A percentile compares a stretch with the other conserved stretches of the same genome.
phyloP scores from a whole-genome alignment of 2,113 vertebrate species.

The Falco punctatus region DNA sequence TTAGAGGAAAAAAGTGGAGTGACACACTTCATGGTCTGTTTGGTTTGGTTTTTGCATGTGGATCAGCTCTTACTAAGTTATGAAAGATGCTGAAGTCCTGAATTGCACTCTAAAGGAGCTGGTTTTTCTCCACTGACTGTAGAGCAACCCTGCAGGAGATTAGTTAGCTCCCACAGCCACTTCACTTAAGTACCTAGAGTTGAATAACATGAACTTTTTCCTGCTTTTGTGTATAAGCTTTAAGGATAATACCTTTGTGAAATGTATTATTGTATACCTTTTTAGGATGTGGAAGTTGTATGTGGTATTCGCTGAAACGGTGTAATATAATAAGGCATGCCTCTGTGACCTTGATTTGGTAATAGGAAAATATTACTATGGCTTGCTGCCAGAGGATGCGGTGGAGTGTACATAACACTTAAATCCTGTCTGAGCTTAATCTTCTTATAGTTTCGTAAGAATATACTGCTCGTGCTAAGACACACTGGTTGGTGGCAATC shows the following conservation, averaged over 20 bases:
- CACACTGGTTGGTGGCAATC: background rate
- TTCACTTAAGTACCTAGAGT: background rate
- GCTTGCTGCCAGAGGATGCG: constrained; percentile 41
- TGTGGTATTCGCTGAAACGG: background rate
- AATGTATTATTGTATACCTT: background rate
- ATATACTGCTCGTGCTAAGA: background rate
- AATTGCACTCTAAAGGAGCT: background rate
- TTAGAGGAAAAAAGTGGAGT: background rate
- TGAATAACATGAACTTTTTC: background rate
- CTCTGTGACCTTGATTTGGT: constrained; percentile 62
- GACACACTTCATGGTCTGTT: background rate
- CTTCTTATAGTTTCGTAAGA: constrained; percentile 51
- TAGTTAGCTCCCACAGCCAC: background rate
- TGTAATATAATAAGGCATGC: background rate
- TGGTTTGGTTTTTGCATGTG: background rate
- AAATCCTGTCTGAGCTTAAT: constrained; percentile 72
- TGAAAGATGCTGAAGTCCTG: constrained; percentile 2
- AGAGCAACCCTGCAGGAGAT: constrained; percentile 3
- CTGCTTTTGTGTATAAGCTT: background rate
- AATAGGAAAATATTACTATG: constrained; percentile 26
- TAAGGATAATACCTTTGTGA: background rate
- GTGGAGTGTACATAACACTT: constrained; percentile 60
- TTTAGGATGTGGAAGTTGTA: background rate
- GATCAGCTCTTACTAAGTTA: background rate
- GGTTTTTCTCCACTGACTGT: background rate